These are phyloP conservation scores for Muraenolepis orangiensis DNA, from an alignment of 2,797 vertebrate genomes.

Conservation along the genomic window DNA sequence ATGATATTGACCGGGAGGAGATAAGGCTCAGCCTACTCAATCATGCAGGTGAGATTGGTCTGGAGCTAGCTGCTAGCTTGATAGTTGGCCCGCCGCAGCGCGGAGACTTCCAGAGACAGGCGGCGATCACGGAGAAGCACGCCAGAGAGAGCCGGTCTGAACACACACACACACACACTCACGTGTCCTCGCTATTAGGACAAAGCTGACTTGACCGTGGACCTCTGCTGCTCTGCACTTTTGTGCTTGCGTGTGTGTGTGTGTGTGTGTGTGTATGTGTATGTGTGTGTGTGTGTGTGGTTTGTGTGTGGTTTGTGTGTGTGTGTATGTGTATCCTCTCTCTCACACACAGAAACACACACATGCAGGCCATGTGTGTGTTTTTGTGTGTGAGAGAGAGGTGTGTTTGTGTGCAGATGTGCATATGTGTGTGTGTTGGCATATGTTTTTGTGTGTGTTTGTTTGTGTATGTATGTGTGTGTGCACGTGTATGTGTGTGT, in stretches of 20 bases:
- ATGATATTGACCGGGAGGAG: conserved; percentile 72
- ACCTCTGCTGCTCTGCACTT: conserved; percentile 18
- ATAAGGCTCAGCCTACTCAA: conserved; percentile 73
- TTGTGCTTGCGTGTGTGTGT: neutral
- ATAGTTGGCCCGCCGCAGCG: conserved; percentile 51
- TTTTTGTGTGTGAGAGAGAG: too few species aligned
- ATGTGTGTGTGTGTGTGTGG: too few species aligned
- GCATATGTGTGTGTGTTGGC: too few species aligned
- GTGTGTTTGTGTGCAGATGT: neutral
- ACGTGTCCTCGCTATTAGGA: conserved; percentile 43
- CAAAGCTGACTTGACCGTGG: neutral
- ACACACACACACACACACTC: conserved; percentile 52
- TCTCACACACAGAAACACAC: too few species aligned
- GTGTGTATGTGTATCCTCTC: too few species aligned
- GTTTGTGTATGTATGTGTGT: too few species aligned
- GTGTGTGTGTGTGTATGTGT: conserved; percentile 4
- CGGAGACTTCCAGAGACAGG: conserved; percentile 50
- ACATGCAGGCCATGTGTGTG: too few species aligned
- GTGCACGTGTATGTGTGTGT: too few species aligned
- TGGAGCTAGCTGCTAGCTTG: conserved; percentile 59
- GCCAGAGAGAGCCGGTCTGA: too few species aligned
- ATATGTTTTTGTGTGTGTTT: too few species aligned
- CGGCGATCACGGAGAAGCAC: conserved; percentile 49
- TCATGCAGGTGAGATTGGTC: conserved; percentile 66
- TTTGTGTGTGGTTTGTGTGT: too few species aligned